phyloP scores from a whole-genome alignment of 2,113 vertebrate genomes.

The Serinus canaria region DNA sequence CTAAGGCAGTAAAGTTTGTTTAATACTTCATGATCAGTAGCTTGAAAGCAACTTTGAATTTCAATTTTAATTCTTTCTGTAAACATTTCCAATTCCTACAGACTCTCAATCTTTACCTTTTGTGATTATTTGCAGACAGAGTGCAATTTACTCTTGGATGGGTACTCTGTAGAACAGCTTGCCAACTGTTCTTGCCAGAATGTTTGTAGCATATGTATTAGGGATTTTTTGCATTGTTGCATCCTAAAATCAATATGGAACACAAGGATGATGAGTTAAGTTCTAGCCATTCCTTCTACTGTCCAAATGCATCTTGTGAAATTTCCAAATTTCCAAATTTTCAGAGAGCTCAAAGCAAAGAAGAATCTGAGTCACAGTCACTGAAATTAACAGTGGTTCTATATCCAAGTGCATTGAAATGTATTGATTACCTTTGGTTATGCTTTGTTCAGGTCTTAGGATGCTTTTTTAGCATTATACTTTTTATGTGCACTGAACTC shows the following conservation, averaged over 20 bases:
- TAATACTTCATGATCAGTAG: neutral
- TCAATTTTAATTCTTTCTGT: neutral
- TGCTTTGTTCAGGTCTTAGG: neutral
- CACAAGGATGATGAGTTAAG: neutral
- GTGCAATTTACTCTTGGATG: neutral
- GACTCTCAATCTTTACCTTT: neutral
- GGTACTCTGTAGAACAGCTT: neutral
- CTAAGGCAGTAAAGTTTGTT: slow-evolving; percentile 33
- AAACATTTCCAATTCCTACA: neutral
- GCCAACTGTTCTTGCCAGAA: neutral
- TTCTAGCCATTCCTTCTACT: neutral
- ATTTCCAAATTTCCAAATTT: neutral
- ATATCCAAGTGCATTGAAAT: neutral
- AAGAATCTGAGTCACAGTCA: neutral
- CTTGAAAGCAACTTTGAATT: slow-evolving; percentile 1
- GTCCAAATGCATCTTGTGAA: neutral
- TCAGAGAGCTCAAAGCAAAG: neutral
- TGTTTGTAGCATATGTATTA: neutral
- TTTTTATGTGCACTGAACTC: neutral
- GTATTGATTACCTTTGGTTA: neutral
- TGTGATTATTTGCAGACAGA: neutral
- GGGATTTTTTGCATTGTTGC: neutral
- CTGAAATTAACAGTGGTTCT: neutral
- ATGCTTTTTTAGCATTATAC: neutral
- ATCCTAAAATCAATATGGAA: neutral